A percentile compares a stretch with the other conserved stretches of the same genome.
phyloP scores from a whole-genome alignment of 2,113 vertebrate species.

The Indicator maculatus region DNA sequence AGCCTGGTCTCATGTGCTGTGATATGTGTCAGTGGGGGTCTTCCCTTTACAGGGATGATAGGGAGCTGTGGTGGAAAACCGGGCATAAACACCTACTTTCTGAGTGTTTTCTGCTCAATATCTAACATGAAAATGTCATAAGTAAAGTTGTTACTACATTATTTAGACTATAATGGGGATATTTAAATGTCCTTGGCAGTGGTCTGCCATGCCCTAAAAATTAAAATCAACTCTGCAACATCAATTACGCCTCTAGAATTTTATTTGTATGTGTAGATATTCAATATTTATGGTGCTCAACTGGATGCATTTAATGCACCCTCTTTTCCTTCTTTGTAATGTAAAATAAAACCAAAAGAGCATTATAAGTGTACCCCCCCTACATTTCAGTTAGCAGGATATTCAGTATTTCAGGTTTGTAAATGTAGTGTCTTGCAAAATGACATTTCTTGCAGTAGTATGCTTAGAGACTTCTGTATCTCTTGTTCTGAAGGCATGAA shows the following conservation, averaged over 20 bases:
- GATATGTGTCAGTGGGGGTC: accelerated
- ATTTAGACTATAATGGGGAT: neutral
- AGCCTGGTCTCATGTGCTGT: neutral
- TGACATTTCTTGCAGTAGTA: neutral
- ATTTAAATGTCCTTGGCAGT: neutral
- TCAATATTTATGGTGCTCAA: neutral
- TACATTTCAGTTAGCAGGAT: neutral
- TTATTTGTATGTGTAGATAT: neutral
- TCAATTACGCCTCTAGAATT: neutral
- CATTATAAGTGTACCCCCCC: neutral
- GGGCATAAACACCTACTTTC: neutral
- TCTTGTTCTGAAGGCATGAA: neutral
- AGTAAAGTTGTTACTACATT: neutral
- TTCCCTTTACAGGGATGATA: neutral
- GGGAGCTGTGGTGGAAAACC: neutral
- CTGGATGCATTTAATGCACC: neutral
- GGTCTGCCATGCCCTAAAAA: neutral
- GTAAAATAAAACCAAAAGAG: neutral
- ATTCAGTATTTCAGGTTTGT: neutral
- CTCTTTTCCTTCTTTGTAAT: neutral
- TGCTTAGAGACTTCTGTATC: neutral
- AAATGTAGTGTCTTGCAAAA: neutral
- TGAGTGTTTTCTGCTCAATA: neutral
- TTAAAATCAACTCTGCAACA: neutral
- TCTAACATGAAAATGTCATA: neutral